Conservation (phyloP, 1,140 invertebrate species). For the Scaptodrosophila lebanonensis region DNA sequence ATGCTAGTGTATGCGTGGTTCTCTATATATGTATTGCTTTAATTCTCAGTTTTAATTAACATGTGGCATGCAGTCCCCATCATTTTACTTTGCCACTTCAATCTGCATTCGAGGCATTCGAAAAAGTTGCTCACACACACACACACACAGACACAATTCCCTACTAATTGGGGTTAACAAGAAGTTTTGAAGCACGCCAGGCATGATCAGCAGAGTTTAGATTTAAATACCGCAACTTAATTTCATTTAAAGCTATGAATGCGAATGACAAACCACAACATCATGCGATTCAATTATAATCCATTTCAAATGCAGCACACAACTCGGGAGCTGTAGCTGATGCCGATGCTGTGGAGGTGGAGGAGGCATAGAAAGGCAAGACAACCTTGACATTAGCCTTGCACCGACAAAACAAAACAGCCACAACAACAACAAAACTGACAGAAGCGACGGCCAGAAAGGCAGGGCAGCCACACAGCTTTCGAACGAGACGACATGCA, state of each 20-base stretch:
- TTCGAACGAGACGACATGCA: neutral
- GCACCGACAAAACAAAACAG: neutral
- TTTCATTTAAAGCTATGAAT: neutral
- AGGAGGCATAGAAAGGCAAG: neutral
- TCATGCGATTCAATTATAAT: neutral
- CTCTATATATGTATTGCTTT: neutral
- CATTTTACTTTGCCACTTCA: no score
- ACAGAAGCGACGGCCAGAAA: no score
- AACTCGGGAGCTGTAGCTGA: neutral
- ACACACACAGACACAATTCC: neutral
- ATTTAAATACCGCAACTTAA: neutral
- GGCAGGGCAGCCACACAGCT: neutral
- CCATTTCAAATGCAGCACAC: neutral
- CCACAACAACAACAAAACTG: no score
- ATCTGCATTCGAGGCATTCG: neutral
- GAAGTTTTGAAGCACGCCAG: neutral
- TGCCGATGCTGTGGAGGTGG: neutral
- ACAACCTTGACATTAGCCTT: slow-evolving; percentile 5
- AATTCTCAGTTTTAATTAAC: slow-evolving; percentile 6
- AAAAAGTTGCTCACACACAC: neutral
- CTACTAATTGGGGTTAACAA: slow-evolving; percentile 7
- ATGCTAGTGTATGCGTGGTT: no score
- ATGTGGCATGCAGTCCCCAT: neutral
- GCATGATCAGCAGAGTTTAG: neutral
- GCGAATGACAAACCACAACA: neutral